Evolutionary conservation across 2,888 invertebrate species (phyloP), one percentile per base, ranked within the genome.

Genomic region (Noctua janthina): DNA sequence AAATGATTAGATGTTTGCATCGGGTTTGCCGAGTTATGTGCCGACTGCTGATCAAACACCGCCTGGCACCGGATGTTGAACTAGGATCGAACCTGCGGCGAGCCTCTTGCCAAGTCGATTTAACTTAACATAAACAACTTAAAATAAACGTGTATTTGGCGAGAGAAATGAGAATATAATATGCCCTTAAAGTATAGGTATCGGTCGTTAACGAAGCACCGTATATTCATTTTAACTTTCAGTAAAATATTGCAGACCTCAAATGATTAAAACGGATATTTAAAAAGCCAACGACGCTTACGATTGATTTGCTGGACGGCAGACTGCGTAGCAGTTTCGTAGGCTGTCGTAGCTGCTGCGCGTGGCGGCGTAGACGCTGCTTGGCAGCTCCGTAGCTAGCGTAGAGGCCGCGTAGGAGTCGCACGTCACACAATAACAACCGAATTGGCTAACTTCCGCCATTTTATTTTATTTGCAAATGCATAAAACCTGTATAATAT

Each of bases 41-140:
- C 23, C 29, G 64, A n/a, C 13, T 56, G 54, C 70, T 54, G 68
- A 66, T 56, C 75, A 75, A 82, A 74, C 68, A 72, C 62, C 29
- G 64, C 20, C 46, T 56, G 39, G 35, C 23, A 20, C 76, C 82
- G 82, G 88, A 87, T 84, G 87, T 87, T 81, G 67, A 66, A 67
- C 67, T 51, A 76, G 62, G 74, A 29, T 75, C 66, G 70, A 43
- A 13, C 59, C 67, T 78, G 85, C 43, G 87, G 87, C 83, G 51
- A 51, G 35, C 62, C 35, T 70, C 54, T 20, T 23, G n/a, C 35
- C 46, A 29, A 72, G 29, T 78, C 80, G 64, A 23, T 23, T 54
- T 10, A 23, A 54, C 54, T 20, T 20, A 20, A 54, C 8, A 54
- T 54, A 54, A 54, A 54, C 54, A 54, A 23, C 54, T 54, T 54